Evolutionary conservation across 2,797 vertebrate genomes (phyloP).

Genomic region (Clangula hyemalis): DNA sequence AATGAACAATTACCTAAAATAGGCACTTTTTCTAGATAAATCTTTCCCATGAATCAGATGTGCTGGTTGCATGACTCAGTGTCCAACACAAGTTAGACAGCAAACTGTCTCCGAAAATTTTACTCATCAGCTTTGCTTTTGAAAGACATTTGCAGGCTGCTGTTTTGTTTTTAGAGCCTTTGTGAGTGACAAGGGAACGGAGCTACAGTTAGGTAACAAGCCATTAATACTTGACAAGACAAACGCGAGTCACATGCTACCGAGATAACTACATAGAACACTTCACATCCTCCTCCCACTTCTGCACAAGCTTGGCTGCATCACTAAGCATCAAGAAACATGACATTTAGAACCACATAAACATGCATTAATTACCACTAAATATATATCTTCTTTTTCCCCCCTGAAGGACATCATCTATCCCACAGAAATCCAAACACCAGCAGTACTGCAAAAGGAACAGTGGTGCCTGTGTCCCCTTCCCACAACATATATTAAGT

Average conservation of each 20-base stretch:
- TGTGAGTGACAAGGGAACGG: background rate
- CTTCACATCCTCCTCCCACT: background rate
- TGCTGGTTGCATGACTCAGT: background rate
- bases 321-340: background rate
- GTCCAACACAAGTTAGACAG: background rate
- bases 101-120: background rate
- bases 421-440: background rate
- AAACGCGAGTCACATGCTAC: background rate
- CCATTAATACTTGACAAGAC: background rate
- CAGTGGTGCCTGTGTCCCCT: rapidly evolving
- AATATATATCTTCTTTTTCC: background rate
- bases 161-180: constrained; percentile 39
- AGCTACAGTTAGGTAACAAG: background rate
- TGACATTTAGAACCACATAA: background rate
- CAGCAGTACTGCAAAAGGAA: background rate
- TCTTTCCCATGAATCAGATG: background rate
- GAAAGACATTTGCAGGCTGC: background rate
- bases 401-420: background rate
- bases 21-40: background rate
- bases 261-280: background rate
- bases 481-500: rapidly evolving
- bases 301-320: background rate
- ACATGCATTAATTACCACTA: background rate
- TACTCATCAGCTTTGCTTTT: background rate
- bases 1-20: background rate